Conservation (phyloP, 2,797 vertebrate species). For the Cichlasoma orientale region DNA sequence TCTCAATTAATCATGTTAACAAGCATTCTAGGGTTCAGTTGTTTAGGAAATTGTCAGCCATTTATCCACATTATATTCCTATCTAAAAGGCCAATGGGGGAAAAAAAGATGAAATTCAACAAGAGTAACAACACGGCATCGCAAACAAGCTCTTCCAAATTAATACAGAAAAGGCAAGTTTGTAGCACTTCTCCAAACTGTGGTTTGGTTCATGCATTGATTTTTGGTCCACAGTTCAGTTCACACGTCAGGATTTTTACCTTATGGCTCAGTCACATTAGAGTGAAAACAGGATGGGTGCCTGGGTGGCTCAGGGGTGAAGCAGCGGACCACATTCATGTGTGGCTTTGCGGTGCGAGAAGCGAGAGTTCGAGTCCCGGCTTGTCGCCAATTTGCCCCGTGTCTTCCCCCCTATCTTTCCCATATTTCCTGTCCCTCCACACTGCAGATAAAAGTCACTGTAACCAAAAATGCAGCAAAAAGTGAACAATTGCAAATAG, state of each 20-base stretch:
- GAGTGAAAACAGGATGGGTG: not conserved
- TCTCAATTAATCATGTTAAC: slow-evolving; percentile 39
- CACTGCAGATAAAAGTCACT: too few species aligned
- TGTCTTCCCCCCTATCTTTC: too few species aligned
- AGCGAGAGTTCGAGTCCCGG: too few species aligned
- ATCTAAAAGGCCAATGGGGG: not conserved
- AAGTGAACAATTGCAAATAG: not conserved
- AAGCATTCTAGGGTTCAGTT: slow-evolving; percentile 29
- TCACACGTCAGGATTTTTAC: not conserved
- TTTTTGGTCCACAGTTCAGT: not conserved
- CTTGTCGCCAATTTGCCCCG: too few species aligned
- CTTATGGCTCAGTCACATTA: not conserved
- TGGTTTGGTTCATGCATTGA: not conserved
- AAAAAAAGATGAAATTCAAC: not conserved
- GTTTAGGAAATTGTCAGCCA: slow-evolving; percentile 38
- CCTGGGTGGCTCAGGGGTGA: too few species aligned
- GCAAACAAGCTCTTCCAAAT: not conserved
- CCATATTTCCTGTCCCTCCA: too few species aligned
- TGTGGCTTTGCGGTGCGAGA: too few species aligned
- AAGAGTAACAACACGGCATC: not conserved
- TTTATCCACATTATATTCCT: slow-evolving; percentile 38
- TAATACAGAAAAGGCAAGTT: not conserved
- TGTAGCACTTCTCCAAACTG: not conserved
- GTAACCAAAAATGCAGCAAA: too few species aligned
- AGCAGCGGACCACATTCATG: too few species aligned